Conservation (phyloP, 2,888 invertebrate species). For the Hirtodrosophila cameraria region DNA sequence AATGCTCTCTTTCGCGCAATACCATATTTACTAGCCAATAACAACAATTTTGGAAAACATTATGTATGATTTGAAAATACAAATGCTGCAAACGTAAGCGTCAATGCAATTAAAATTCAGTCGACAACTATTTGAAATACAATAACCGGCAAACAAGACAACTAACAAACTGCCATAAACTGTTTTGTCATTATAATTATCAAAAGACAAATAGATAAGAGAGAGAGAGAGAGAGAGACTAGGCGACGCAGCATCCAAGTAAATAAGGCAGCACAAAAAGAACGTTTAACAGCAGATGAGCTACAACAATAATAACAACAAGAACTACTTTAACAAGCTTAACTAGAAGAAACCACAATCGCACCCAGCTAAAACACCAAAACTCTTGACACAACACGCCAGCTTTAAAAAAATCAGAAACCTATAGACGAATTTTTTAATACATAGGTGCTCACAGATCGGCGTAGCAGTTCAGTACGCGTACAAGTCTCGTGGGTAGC, state of each 20-base stretch:
- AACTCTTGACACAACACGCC: background rate
- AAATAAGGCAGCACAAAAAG: constrained; percentile 55
- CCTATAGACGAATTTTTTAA: constrained; percentile 71
- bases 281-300: constrained; percentile 58
- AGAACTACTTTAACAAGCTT: constrained; percentile 1
- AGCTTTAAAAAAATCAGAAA: constrained; percentile 25
- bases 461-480: constrained; percentile 83
- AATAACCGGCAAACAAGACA: constrained; percentile 44
- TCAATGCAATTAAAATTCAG: constrained; percentile 47
- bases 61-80: constrained; percentile 49
- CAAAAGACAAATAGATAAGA: constrained; percentile 10
- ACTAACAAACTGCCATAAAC: constrained; percentile 18
- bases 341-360: constrained; percentile 9
- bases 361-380: background rate
- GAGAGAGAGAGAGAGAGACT: constrained; percentile 65
- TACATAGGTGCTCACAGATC: constrained; percentile 82
- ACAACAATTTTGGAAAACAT: constrained; percentile 52
- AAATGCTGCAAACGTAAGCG: constrained; percentile 47
- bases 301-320: constrained; percentile 14
- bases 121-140: constrained; percentile 42
- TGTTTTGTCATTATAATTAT: constrained; percentile 54
- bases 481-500: constrained; percentile 83
- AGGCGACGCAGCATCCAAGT: constrained; percentile 46
- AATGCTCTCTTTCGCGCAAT: constrained; percentile 25
- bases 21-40: constrained; percentile 40